Evolutionary conservation across 1,140 invertebrate genomes (phyloP), one percentile per base, ranked within the genome.

Genomic region (Calephelis virginiensis): DNA sequence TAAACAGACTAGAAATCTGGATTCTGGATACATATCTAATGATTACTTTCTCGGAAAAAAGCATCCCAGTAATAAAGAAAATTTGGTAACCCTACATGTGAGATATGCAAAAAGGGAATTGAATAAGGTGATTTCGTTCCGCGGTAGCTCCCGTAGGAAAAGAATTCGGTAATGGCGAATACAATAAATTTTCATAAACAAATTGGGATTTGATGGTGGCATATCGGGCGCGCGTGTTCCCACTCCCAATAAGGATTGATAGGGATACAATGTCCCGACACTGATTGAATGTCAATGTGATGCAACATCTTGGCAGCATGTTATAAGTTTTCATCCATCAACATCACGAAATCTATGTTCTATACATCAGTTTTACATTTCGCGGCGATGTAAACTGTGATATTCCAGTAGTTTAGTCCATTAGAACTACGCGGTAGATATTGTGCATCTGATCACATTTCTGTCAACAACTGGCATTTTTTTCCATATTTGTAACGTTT

Each of bases 101-200:
- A 89, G 89, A 85, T 90, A 91, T 91, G 87, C 87, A 91, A 90
- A 91, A 85, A 90, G 82, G 87, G 86, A 91, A 91, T 91, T 89
- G 89, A 91, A 91, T 91, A 91, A 91, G 86, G 87, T 89, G 87
- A 91, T 91, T 89, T 89, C 77, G 85, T 87, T 86, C 81, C 84
- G 77, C 77, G 83, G 84, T 83, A 85, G 86, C 86, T 89, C 86
- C 84, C 86, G 82, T 71, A 85, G 86, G 86, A 89, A 87, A 89
- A 89, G 84, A 90, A 91, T 86, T 80, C 81, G 82, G 87, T 91
- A 89, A 91, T 90, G 86, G 89, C 84, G 81, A 91, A 91, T 91
- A 89, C 89, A 90, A 91, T 91, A 91, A 91, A 91, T 91, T 91
- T 91, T 91, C 89, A 91, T 91, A 91, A 91, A 91, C 89, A 91